phyloP scores from a whole-genome alignment of 23 tunicate species.

The Ciona savignyi region DNA sequence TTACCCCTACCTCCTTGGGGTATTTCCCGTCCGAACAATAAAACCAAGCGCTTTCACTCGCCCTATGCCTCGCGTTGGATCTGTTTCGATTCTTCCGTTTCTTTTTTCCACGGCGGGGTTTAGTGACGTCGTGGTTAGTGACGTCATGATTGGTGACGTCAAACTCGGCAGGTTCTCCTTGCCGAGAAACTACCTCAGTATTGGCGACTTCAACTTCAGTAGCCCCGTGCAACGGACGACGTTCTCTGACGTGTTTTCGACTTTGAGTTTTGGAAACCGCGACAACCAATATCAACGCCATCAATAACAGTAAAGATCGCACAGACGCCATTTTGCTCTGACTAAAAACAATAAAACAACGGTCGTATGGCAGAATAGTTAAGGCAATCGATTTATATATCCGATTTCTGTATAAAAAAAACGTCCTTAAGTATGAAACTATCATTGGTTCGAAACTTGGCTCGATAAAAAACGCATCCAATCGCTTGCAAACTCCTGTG shows the following conservation, averaged over 20 bases:
- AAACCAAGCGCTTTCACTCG: constrained; percentile 43
- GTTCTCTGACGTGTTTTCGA: background rate
- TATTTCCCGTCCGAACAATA: constrained; percentile 48
- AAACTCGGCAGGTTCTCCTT: background rate
- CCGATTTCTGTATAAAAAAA: no score
- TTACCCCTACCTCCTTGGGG: constrained; percentile 22
- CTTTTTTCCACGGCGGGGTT: background rate
- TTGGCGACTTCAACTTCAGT: background rate
- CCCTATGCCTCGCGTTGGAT: constrained; percentile 11
- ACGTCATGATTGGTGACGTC: constrained; percentile 6
- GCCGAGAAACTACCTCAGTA: background rate
- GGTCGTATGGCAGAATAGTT: no score
- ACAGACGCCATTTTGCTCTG: no score
- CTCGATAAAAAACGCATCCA: no score
- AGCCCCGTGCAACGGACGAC: background rate
- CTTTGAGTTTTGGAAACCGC: background rate
- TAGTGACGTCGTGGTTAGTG: background rate
- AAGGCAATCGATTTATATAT: no score
- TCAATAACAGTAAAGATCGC: no score
- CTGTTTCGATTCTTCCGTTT: background rate
- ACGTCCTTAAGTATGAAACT: no score
- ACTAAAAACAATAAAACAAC: no score
- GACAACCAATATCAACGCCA: no score
- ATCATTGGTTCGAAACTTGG: no score
- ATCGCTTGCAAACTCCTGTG: no score